phyloP scores from a whole-genome alignment of 37 sponge, comb jelly and placozoan genomes.

The Lycopodina hypogea region DNA sequence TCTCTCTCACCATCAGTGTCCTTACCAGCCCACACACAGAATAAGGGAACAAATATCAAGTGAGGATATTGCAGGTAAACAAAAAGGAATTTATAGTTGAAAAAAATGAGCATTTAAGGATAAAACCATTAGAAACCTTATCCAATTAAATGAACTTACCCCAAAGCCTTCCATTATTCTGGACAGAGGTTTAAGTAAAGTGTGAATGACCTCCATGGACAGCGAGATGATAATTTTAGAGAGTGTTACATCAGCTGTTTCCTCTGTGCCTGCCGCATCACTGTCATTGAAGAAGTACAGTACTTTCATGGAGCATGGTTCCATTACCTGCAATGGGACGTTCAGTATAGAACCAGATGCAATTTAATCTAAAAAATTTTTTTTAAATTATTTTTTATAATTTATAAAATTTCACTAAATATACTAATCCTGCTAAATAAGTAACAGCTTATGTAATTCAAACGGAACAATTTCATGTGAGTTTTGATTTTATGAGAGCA shows the following conservation, averaged over 20 bases:
- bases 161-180: neutral
- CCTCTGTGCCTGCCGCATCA: neutral
- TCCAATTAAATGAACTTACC: neutral
- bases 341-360: no score
- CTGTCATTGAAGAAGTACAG: neutral
- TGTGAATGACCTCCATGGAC: conserved; percentile 1
- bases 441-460: no score
- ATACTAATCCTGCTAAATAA: no score
- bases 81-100: no score
- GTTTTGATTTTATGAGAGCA: no score
- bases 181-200: neutral
- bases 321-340: neutral
- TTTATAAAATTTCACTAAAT: no score
- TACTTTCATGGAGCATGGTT: neutral
- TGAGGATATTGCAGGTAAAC: no score
- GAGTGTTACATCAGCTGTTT: neutral
- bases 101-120: no score
- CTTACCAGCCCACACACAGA: neutral
- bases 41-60: no score
- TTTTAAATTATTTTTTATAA: no score
- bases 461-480: no score
- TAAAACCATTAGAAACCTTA: neutral
- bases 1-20: neutral
- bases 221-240: neutral
- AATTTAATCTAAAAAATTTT: no score